Evolutionary conservation across 2,113 vertebrate species (phyloP), one percentile per base, ranked within the genome.

Genomic region (Laterallus jamaicensis): DNA sequence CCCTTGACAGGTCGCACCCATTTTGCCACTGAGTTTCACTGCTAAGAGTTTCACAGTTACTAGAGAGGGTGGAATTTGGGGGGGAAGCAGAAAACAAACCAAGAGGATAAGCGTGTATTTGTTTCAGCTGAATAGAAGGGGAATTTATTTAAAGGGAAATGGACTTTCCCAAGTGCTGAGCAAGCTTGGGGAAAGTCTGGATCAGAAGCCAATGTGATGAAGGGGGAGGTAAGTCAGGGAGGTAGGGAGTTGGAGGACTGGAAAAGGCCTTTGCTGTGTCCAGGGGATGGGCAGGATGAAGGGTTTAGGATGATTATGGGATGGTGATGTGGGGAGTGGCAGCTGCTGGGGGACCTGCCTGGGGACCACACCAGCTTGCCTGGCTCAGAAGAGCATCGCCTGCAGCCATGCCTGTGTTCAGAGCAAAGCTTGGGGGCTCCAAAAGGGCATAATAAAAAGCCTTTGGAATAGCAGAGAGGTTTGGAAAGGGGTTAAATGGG

Each of bases 41-140:
- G 66, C 4, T 39, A 59, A 70, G 75, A 78, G 69, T 66, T 75
- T 88, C 86, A 71, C 47, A 40, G 66, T 88, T 54, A 67, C 62
- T 73, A 83, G 44, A 85, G 82, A 90, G 56, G 75, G n/a, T 67
- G 22, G 85, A 59, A 85, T 95, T 90, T 82, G 83, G 79, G 70
- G 88, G 49, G 21, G 18, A n/a, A 15, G 25, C 26, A 55, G n/a
- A 28, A 86, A 80, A 49, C 9, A 60, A 81, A 80, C 32, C 10
- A n/a, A 62, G 21, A 44, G 52, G 47, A 79, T 19, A 35, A 31
- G 10, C 2, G 13, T 77, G 11, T 10, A 7, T 87, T 78, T 18
- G 35, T 54, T n/a, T 80, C 21, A 26, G 35, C 15, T 42, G 9
- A 47, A 24, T 21, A 39, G 50, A 84, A 78, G 39, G 25, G 37